These are phyloP conservation scores for Tridacna crocea DNA, from an alignment of 2,888 invertebrate species.

Conservation along the genomic window DNA sequence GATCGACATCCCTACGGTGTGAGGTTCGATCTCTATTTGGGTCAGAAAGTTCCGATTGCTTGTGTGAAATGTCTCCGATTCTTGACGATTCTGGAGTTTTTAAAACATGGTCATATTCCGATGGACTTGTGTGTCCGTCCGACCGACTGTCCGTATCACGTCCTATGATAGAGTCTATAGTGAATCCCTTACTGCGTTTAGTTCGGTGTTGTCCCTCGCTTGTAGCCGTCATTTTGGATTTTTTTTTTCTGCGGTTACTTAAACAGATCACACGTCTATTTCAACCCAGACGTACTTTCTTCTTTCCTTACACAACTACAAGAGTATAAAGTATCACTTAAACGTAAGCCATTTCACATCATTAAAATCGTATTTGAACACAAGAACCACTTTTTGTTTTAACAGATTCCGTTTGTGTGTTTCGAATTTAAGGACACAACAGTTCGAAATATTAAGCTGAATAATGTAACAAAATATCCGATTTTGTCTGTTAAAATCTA, in stretches of 20 bases:
- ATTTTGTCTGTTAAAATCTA: constrained; percentile 59
- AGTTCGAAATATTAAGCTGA: constrained; percentile 37
- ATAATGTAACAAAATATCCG: constrained; percentile 58
- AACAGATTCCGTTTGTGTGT: constrained; percentile 15
- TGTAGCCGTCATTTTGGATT: constrained; percentile 59
- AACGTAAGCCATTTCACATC: constrained; percentile 18
- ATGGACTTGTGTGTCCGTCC: constrained; percentile 46
- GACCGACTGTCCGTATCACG: constrained; percentile 62
- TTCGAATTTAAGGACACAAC: constrained; percentile 7
- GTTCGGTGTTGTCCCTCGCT: constrained; percentile 32
- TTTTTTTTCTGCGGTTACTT: neutral
- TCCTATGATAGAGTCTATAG: constrained; percentile 71
- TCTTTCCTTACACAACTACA: constrained; percentile 10
- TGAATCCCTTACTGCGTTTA: constrained; percentile 63
- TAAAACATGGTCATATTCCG: constrained; percentile 29
- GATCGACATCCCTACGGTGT: constrained; percentile 13
- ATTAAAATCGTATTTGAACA: constrained; percentile 10
- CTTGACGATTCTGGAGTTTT: constrained; percentile 11
- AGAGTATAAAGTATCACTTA: constrained; percentile 9
- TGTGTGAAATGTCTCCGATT: neutral
- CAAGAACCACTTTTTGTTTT: constrained; percentile 15
- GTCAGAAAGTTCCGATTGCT: neutral
- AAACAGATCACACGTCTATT: neutral
- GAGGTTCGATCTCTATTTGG: constrained; percentile 2
- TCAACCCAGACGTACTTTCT: neutral